Percentiles rank a stretch among this genome's conserved stretches.
Conservation (phyloP, 2,797 vertebrate species). For the Eospalax fontanierii region DNA sequence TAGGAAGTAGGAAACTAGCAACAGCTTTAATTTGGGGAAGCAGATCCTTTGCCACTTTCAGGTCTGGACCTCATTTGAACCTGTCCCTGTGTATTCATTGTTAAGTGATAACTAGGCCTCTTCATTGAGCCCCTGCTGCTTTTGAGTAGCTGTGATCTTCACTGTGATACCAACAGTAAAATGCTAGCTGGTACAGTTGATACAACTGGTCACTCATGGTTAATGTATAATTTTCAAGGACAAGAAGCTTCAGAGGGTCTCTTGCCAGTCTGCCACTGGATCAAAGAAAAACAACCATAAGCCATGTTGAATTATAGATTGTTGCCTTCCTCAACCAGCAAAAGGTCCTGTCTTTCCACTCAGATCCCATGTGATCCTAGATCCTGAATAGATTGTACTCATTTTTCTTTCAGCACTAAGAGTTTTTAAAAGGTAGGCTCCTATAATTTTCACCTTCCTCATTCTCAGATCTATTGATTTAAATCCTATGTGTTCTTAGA, state of each 20-base stretch:
- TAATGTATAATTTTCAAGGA: background rate
- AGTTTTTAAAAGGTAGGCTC: background rate
- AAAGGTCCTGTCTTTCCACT: background rate
- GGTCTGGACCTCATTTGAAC: background rate
- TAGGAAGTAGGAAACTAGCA: background rate
- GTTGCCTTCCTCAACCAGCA: background rate
- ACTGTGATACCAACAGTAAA: background rate
- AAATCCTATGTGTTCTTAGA: constrained; percentile 36
- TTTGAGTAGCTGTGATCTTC: background rate
- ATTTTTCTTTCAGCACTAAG: background rate
- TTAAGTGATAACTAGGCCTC: background rate
- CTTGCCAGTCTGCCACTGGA: background rate
- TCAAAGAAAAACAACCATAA: background rate
- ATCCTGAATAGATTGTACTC: background rate
- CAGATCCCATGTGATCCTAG: background rate
- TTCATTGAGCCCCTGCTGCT: background rate
- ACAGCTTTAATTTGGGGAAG: background rate
- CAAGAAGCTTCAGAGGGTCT: background rate
- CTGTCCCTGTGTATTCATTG: background rate
- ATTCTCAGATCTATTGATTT: background rate
- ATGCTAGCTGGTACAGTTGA: background rate
- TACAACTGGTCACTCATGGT: background rate
- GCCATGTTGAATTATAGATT: background rate
- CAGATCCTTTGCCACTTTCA: background rate
- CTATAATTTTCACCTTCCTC: background rate